A percentile compares a stretch with the other conserved stretches of the same genome.
Evolutionary conservation across 30 jellyfish, hydroid and myxozoan genomes (phyloP).

Genomic region (Aurelia sp.): DNA sequence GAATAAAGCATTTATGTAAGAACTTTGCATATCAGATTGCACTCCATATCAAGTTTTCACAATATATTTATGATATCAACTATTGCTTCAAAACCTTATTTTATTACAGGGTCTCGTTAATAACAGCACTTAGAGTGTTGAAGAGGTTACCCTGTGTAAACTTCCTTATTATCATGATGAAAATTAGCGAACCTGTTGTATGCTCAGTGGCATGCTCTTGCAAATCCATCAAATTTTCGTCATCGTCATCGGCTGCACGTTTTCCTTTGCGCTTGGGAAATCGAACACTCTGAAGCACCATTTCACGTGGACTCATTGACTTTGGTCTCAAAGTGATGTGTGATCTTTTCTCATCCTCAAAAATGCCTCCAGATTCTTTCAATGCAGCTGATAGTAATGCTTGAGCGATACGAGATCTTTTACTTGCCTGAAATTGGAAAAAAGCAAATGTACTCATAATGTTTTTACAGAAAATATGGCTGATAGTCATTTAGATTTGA

Average conservation of each 20-base stretch:
- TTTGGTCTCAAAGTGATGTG: constrained; percentile 31
- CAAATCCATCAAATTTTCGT: constrained; percentile 23
- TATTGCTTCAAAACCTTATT: too few relatives aligned
- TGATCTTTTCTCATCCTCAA: constrained; percentile 12
- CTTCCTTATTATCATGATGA: too few relatives aligned
- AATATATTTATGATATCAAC: too few relatives aligned
- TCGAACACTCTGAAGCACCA: constrained; percentile 60
- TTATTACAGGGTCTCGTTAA: too few relatives aligned
- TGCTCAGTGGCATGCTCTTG: constrained; percentile 2
- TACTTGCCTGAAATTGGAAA: background rate
- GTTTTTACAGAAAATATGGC: background rate
- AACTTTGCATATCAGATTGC: too few relatives aligned
- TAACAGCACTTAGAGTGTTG: too few relatives aligned
- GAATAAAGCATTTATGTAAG: too few relatives aligned
- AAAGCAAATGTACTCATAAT: background rate
- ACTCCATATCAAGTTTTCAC: too few relatives aligned
- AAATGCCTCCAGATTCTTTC: background rate
- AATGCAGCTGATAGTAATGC: constrained; percentile 46
- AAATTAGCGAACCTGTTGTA: too few relatives aligned
- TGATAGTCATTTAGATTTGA: background rate
- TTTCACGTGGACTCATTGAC: constrained; percentile 41
- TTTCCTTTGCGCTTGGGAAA: constrained; percentile 59
- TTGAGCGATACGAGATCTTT: constrained; percentile 26
- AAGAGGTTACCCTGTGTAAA: too few relatives aligned
- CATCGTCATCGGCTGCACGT: constrained; percentile 4